Percentiles rank a stretch among this genome's conserved stretches.
These are phyloP conservation scores for Oryzias javanicus DNA, from an alignment of 2,113 vertebrate genomes.

Conservation along the genomic window DNA sequence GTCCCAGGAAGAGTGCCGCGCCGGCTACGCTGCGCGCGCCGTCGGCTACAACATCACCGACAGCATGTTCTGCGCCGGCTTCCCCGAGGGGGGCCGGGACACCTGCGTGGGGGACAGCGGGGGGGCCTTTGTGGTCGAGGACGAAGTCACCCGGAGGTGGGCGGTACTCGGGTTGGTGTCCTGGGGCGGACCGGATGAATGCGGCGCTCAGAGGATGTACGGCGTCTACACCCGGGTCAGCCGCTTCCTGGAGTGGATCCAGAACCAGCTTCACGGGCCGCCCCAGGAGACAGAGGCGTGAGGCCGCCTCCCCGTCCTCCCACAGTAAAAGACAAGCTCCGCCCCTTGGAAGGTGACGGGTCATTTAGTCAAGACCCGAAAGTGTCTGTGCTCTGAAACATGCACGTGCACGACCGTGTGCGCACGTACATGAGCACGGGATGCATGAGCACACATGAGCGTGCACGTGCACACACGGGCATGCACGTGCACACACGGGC, in stretches of 20 bases:
- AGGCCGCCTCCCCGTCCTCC: too few species aligned
- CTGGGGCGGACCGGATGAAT: constrained; percentile 94
- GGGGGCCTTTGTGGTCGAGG: constrained; percentile 87
- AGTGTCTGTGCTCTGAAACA: too few species aligned
- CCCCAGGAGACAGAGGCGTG: constrained; percentile 38
- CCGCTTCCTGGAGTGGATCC: constrained; percentile 86
- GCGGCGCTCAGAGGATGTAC: constrained; percentile 91
- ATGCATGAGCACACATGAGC: too few species aligned
- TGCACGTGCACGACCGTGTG: too few species aligned
- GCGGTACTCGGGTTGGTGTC: constrained; percentile 92
- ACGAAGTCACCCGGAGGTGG: constrained; percentile 79
- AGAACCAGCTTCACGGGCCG: constrained; percentile 63
- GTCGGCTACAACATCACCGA: constrained; percentile 90
- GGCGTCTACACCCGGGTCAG: constrained; percentile 93
- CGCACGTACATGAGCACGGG: too few species aligned
- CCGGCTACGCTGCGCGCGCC: constrained; percentile 88
- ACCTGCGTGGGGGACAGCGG: constrained; percentile 96
- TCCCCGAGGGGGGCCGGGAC: constrained; percentile 88
- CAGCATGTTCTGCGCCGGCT: constrained; percentile 98
- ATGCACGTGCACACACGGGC: too few species aligned
- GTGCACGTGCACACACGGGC: too few species aligned
- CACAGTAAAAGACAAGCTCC: too few species aligned
- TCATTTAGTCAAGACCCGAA: too few species aligned
- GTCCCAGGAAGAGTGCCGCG: constrained; percentile 84
- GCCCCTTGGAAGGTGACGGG: too few species aligned